Conservation (phyloP, 1,140 invertebrate species). For the Rhyacophila brunnea region DNA sequence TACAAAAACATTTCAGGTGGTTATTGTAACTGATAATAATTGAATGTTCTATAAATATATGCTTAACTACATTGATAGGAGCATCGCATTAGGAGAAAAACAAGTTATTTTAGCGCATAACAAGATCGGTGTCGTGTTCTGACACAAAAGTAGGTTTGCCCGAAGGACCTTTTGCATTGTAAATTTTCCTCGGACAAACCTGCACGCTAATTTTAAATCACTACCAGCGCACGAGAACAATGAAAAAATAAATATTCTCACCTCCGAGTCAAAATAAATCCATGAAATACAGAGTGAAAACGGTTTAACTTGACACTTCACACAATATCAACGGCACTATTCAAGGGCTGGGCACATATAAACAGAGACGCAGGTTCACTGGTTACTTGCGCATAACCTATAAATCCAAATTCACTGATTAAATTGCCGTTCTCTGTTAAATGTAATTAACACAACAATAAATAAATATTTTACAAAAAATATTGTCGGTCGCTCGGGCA, state of each 20-base stretch:
- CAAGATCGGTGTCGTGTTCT: conserved; percentile 8
- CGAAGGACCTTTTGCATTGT: background rate
- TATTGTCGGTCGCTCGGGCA: too few relatives aligned
- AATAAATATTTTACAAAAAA: too few relatives aligned
- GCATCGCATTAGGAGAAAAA: too few relatives aligned
- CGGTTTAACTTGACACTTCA: conserved; percentile 15
- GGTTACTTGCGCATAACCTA: conserved; percentile 18
- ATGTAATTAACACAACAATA: too few relatives aligned
- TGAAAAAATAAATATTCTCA: background rate
- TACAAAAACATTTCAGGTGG: too few relatives aligned
- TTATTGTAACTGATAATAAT: too few relatives aligned
- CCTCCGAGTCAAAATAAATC: conserved; percentile 18
- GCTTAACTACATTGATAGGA: too few relatives aligned
- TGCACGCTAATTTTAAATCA: background rate
- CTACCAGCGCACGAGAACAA: background rate
- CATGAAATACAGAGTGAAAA: conserved; percentile 15
- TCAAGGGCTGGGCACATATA: conserved; percentile 15
- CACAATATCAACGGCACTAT: conserved; percentile 6
- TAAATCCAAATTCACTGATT: too few relatives aligned
- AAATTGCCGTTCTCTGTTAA: too few relatives aligned
- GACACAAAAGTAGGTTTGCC: conserved; percentile 19
- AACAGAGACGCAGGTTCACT: conserved; percentile 10
- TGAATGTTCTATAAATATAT: too few relatives aligned
- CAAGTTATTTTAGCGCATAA: too few relatives aligned
- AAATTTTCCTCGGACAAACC: background rate